These are phyloP conservation scores for Nowickia ferox DNA, from an alignment of 2,888 invertebrate species.

Conservation along the genomic window DNA sequence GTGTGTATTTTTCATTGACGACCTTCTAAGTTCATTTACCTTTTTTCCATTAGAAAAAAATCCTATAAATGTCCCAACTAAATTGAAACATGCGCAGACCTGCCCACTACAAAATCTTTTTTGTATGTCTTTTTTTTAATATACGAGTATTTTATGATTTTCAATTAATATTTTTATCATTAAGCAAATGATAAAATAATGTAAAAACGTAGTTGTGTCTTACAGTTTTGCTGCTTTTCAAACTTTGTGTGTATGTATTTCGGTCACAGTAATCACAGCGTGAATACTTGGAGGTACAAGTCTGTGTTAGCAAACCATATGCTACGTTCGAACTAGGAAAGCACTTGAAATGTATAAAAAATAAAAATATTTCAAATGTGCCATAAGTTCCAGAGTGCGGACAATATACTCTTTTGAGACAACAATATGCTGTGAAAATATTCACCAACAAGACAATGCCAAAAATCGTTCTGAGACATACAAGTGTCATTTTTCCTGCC, in stretches of 20 bases:
- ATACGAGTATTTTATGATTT: not conserved
- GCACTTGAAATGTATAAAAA: too few relatives aligned
- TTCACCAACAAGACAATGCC: too few relatives aligned
- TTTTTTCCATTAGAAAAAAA: conserved; percentile 6
- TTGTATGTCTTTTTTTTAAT: not conserved
- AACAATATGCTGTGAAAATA: too few relatives aligned
- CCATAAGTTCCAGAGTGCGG: too few relatives aligned
- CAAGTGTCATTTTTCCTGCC: too few relatives aligned
- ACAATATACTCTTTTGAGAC: too few relatives aligned
- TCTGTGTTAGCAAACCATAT: not conserved
- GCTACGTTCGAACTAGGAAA: not conserved
- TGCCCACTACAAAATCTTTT: not conserved
- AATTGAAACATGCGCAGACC: conserved; percentile 53
- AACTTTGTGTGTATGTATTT: not conserved
- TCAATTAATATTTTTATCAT: conserved; percentile 43
- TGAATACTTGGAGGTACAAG: not conserved
- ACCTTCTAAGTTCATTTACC: conserved; percentile 62
- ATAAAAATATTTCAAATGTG: too few relatives aligned
- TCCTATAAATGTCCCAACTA: not conserved
- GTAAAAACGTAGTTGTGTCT: conserved; percentile 1
- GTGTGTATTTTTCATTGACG: conserved; percentile 3
- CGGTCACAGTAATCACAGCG: not conserved
- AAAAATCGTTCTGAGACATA: too few relatives aligned
- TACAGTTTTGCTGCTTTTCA: conserved; percentile 4
- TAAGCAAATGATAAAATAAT: conserved; percentile 22